Percentiles rank a stretch among this genome's conserved stretches.
Conservation (phyloP, 2,888 invertebrate genomes). For the Eueremaeus valkanovi region DNA sequence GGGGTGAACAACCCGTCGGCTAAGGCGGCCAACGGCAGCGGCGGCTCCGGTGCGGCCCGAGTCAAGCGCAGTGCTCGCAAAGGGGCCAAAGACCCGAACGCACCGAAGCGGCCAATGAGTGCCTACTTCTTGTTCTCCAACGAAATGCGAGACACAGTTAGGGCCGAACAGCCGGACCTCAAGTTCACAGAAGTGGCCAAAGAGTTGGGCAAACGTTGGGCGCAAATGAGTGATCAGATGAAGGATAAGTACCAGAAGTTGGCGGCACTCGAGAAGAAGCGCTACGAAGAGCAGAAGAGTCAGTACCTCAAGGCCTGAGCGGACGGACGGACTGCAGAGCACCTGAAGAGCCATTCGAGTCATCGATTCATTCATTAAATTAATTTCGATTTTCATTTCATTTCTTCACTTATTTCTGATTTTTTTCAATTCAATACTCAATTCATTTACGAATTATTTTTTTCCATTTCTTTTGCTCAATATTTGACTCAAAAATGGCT, state of each 20-base stretch:
- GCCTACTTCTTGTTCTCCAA: not conserved
- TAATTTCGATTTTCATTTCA: too few species aligned
- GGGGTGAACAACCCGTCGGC: too few species aligned
- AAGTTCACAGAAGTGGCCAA: not conserved
- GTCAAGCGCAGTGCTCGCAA: not conserved
- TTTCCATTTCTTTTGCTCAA: too few species aligned
- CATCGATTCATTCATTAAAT: too few species aligned
- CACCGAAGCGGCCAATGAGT: not conserved
- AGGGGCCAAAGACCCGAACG: slow-evolving; percentile 1
- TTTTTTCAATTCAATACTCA: too few species aligned
- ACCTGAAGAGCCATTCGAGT: too few species aligned
- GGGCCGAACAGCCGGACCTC: not conserved
- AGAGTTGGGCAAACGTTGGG: not conserved
- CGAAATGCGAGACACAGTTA: not conserved
- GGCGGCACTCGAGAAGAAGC: not conserved
- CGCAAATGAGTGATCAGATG: not conserved
- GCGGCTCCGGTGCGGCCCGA: not conserved
- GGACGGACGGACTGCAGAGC: too few species aligned
- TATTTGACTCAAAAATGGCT: too few species aligned
- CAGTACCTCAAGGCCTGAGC: not conserved
- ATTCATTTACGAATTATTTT: too few species aligned
- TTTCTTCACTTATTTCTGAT: too few species aligned
- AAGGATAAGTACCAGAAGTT: not conserved
- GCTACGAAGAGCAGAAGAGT: not conserved
- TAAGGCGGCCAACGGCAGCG: too few species aligned